Evolutionary conservation across 2,888 invertebrate genomes (phyloP).

Genomic region (Petrolisthes manimaculis): DNA sequence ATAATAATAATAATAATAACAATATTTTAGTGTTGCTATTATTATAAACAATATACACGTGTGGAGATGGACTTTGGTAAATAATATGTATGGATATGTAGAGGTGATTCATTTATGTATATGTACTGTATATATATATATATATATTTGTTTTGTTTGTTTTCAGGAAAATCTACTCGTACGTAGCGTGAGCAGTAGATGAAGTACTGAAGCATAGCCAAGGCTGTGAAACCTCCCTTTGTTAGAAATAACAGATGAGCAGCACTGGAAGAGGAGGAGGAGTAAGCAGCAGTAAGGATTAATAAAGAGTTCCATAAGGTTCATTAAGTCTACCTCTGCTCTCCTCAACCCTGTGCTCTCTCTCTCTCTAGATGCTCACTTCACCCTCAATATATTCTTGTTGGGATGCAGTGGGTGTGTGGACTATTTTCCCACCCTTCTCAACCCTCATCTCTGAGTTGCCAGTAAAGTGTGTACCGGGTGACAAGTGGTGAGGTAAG

Average conservation of each 20-base stretch:
- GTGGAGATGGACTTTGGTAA: too few species aligned
- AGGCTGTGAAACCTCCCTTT: conserved; percentile 59
- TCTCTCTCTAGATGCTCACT: conserved; percentile 49
- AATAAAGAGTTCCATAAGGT: conserved; percentile 27
- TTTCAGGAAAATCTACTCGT: conserved; percentile 63
- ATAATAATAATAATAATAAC: too few species aligned
- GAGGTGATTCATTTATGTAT: too few species aligned
- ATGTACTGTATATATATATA: too few species aligned
- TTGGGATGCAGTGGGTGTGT: conserved; percentile 17
- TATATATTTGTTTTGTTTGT: background rate
- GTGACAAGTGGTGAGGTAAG: too few species aligned
- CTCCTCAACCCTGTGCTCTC: conserved; percentile 45
- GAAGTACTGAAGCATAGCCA: conserved; percentile 54
- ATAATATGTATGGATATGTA: too few species aligned
- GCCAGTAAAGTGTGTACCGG: background rate
- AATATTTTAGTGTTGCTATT: too few species aligned
- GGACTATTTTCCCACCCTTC: conserved; percentile 3
- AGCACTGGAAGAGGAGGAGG: conserved; percentile 37
- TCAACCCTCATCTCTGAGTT: background rate
- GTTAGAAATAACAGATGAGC: conserved; percentile 37
- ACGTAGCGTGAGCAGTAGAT: conserved; percentile 60
- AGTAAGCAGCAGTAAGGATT: conserved; percentile 12
- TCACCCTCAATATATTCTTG: conserved; percentile 40
- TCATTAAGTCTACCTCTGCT: conserved; percentile 43
- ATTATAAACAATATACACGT: too few species aligned